These are phyloP conservation scores for Mya arenaria DNA, from an alignment of 1,140 invertebrate genomes.

Conservation along the genomic window DNA sequence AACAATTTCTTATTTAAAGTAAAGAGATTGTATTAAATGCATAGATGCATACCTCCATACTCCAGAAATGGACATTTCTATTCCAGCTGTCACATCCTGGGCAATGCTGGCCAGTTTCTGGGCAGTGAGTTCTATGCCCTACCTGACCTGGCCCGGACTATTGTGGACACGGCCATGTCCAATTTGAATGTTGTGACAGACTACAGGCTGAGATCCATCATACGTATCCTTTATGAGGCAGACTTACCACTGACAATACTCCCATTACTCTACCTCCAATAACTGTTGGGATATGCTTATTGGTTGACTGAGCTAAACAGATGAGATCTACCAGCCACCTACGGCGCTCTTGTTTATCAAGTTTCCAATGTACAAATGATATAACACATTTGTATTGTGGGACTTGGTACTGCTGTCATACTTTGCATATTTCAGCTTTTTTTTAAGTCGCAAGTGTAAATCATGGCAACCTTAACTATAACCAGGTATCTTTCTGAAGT, in stretches of 20 bases:
- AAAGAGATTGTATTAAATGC: no score
- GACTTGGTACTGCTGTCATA: not conserved
- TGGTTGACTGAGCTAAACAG: no score
- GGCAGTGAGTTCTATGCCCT: constrained; percentile 91
- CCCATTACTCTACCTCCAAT: no score
- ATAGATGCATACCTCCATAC: not conserved
- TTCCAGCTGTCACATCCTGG: constrained; percentile 88
- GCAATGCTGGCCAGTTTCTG: constrained; percentile 89
- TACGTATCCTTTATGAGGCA: constrained; percentile 85
- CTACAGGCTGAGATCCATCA: constrained; percentile 90
- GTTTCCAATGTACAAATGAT: not conserved
- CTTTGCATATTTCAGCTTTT: not conserved
- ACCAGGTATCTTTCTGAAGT: constrained; percentile 89
- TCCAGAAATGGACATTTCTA: constrained; percentile 3
- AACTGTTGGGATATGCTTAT: no score
- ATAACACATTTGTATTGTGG: no score
- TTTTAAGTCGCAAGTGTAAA: not conserved
- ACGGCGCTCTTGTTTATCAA: not conserved
- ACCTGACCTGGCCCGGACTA: constrained; percentile 73
- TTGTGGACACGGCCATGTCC: constrained; percentile 75
- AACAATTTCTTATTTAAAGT: no score
- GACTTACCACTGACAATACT: no score
- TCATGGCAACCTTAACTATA: constrained; percentile 38
- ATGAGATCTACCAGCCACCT: not conserved
- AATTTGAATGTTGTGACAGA: constrained; percentile 87